A percentile compares a stretch with the other conserved stretches of the same genome.
These are phyloP conservation scores for Seriola quinqueradiata DNA, from an alignment of 2,113 vertebrate species.

Conservation along the genomic window DNA sequence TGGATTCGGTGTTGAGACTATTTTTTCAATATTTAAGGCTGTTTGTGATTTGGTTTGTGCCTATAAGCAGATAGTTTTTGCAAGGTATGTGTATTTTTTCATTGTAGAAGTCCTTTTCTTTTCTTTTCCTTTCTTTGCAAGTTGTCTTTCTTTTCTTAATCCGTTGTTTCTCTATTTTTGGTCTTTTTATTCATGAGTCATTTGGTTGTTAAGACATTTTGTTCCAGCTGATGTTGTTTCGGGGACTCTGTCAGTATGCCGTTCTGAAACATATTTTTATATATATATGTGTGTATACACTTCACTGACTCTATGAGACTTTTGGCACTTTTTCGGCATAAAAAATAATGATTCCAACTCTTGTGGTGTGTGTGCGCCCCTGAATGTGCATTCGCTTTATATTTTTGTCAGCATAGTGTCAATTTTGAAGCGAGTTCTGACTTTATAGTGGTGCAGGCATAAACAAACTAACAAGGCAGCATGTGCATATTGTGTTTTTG, in stretches of 20 bases:
- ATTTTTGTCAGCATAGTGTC: slow-evolving; percentile 1
- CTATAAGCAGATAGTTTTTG: slow-evolving; percentile 5
- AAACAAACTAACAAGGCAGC: slow-evolving; percentile 30
- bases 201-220: slow-evolving; percentile 49
- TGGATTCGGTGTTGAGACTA: neutral
- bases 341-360: slow-evolving; percentile 25
- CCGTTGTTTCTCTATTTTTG: slow-evolving; percentile 34
- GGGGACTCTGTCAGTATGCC: slow-evolving; percentile 8
- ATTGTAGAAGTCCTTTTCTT: neutral
- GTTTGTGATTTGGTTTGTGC: neutral
- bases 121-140: neutral
- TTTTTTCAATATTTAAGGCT: neutral
- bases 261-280: neutral
- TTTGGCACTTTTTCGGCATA: slow-evolving; percentile 30
- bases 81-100: neutral
- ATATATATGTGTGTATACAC: neutral
- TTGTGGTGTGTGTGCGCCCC: neutral
- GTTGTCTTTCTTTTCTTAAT: slow-evolving; percentile 12
- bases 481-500: neutral
- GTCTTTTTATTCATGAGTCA: slow-evolving; percentile 46
- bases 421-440: slow-evolving; percentile 39
- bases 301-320: slow-evolving; percentile 28
- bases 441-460: slow-evolving; percentile 10
- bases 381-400: neutral
- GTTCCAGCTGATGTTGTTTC: slow-evolving; percentile 36